Conservation (phyloP, 2,797 vertebrate genomes). For the Buphagus erythrorhynchus region DNA sequence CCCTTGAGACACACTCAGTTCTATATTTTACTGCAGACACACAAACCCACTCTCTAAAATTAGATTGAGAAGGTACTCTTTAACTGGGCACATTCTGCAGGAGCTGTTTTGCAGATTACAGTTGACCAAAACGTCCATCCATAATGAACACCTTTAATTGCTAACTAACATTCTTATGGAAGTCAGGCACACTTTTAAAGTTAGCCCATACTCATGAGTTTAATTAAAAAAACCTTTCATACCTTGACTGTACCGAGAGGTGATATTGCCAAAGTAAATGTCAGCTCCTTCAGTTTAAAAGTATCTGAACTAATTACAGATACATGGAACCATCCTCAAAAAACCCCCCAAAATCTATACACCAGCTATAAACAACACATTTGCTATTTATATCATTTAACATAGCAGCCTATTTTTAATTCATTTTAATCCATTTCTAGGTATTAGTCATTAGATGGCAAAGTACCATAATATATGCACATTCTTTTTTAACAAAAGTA, state of each 20-base stretch:
- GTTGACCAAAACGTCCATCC: background rate
- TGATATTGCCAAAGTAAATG: background rate
- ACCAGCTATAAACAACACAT: background rate
- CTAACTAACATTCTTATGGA: background rate
- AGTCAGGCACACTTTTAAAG: background rate
- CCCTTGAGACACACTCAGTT: background rate
- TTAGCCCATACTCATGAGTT: background rate
- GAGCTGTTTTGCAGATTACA: background rate
- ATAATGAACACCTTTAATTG: background rate
- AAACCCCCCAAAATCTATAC: background rate
- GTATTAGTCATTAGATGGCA: background rate
- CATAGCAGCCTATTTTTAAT: background rate
- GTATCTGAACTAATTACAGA: background rate
- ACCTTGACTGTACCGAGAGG: background rate
- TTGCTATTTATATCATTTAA: background rate
- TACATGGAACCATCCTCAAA: accelerated
- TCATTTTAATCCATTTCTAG: background rate
- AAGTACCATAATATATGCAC: background rate
- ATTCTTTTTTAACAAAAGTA: background rate
- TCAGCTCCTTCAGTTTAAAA: background rate
- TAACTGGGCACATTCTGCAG: background rate
- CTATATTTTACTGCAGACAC: background rate
- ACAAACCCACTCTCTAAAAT: background rate
- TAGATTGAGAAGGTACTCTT: background rate
- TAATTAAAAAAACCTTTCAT: background rate